Evolutionary conservation across 2,888 invertebrate species (phyloP), one percentile per base, ranked within the genome.

Genomic region (Nipponacmea schrenckii): DNA sequence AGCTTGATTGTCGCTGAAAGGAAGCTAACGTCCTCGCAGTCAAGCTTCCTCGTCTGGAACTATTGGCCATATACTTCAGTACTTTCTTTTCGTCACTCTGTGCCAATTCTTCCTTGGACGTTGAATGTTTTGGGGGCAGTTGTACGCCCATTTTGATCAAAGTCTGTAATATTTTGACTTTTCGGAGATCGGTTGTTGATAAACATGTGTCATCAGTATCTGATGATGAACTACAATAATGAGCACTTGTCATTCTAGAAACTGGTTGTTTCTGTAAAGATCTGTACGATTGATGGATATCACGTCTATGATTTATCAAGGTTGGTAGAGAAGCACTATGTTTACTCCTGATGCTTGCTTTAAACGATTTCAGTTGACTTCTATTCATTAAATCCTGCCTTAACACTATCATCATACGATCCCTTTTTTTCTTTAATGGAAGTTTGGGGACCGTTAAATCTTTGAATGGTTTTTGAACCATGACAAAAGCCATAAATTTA

Each of bases 11-110:
- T 10, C 56, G 12, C 24, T 56, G 56, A 56, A 56, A 56, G 20
- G 56, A 56, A 56, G 14, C 56, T 56, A 56, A 24, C 4, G 56
- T 56, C 24, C 56, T 56, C 24, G 56, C 56, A 24, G 56, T 56
- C 20, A 56, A 24, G 17, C 56, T 56, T 24, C 56, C 56, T 3
- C 56, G 20, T 56, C 56, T 56, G 20, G 56, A 56, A 24, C 56
- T 56, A 15, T 56, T 56, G 10, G 56, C 56, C 24, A 56, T 24
- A 56, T 56, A 56, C 24, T 56, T 56, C 24, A 56, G 20, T 3
- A 56, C 56, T 56, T 56, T 56, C 24, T 56, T 56, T 56, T 56
- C 56, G 56, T 56, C 56, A 56, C 56, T 56, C 24, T 56, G 56
- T 24, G 56, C 56, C 20, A 56, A 56, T 56, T 56, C 56, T 20